Percentiles rank a stretch among this genome's conserved stretches.
Conservation (phyloP, 2,797 vertebrate species). For the Rallus crepitans region DNA sequence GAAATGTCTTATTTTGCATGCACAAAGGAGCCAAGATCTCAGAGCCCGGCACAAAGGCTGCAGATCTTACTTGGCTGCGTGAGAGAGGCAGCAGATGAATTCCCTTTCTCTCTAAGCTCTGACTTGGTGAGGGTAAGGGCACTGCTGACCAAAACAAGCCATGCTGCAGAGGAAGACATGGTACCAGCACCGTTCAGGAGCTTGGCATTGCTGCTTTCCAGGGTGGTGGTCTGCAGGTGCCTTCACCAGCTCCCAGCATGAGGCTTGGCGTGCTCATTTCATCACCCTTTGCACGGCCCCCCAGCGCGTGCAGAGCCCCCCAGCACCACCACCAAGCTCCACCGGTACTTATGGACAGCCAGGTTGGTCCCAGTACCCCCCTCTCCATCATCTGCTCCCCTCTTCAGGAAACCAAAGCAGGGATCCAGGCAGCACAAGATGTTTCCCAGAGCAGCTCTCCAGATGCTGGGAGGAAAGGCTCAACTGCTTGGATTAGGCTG, state of each 20-base stretch:
- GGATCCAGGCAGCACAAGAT: background rate
- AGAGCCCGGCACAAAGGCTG: constrained; percentile 31
- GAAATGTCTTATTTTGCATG: constrained; percentile 46
- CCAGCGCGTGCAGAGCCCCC: fast-evolving
- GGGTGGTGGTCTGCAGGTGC: fast-evolving
- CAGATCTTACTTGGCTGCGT: background rate
- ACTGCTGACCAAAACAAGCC: background rate
- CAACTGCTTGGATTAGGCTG: no score
- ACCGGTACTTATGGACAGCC: fast-evolving
- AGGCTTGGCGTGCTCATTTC: fast-evolving
- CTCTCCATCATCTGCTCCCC: fast-evolving
- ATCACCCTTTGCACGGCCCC: fast-evolving
- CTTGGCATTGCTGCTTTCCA: background rate
- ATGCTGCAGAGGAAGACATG: fast-evolving
- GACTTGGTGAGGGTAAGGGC: background rate
- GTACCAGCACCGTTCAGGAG: background rate
- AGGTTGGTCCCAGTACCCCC: no score
- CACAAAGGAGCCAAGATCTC: constrained; percentile 31
- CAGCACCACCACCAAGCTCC: background rate
- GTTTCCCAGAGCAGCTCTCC: no score
- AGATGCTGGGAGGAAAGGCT: background rate
- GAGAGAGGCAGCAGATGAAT: background rate
- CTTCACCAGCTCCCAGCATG: fast-evolving
- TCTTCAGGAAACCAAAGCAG: background rate
- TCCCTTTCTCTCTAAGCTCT: background rate